Evolutionary conservation across 2,113 vertebrate genomes (phyloP).

Genomic region (Otis tarda): DNA sequence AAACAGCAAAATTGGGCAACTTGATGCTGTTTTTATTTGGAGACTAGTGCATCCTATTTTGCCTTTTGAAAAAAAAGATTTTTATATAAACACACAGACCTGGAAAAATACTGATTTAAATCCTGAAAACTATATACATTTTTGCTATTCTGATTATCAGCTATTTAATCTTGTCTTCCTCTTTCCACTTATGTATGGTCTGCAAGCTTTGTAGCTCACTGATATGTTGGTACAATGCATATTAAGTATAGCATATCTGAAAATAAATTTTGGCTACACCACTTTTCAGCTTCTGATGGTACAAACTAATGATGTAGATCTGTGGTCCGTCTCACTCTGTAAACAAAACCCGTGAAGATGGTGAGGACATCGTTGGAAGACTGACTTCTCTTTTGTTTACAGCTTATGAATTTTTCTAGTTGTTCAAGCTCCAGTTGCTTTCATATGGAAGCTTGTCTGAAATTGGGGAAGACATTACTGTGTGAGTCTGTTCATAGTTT

Average conservation of each 20-base stretch:
- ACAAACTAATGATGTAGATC: not conserved
- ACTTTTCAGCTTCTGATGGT: not conserved
- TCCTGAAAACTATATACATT: not conserved
- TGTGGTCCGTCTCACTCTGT: not conserved
- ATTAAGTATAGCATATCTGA: not conserved
- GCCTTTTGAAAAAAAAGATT: not conserved
- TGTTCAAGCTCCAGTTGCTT: not conserved
- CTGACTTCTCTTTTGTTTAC: not conserved
- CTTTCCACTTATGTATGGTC: not conserved
- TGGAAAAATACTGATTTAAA: not conserved
- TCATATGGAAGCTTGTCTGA: not conserved
- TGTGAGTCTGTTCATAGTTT: not conserved
- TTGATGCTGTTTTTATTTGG: not conserved
- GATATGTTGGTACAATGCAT: not conserved
- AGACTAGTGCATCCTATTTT: not conserved
- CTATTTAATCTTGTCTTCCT: not conserved
- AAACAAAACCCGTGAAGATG: not conserved
- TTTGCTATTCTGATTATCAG: not conserved
- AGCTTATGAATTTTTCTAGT: not conserved
- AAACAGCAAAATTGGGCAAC: not conserved
- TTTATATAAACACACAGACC: not conserved
- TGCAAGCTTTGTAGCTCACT: not conserved
- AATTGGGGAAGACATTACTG: not conserved
- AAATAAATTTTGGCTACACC: not conserved
- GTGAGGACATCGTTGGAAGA: not conserved